phyloP scores from a whole-genome alignment of 2,797 vertebrate species.

The Lagorchestes hirsutus region DNA sequence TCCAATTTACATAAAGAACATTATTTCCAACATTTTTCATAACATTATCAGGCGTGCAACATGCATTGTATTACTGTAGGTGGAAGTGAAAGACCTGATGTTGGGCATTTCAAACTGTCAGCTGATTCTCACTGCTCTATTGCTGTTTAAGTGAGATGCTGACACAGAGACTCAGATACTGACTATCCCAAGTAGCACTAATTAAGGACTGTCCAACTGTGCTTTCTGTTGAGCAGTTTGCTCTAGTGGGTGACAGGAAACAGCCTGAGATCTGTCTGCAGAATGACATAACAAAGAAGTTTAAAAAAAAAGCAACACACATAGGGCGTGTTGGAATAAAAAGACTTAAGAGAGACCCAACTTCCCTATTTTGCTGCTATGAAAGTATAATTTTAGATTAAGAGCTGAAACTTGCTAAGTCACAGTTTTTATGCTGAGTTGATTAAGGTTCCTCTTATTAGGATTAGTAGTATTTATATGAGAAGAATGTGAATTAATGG shows the following conservation, averaged over 20 bases:
- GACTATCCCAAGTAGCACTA: slow-evolving; percentile 94
- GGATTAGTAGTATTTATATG: slow-evolving; percentile 88
- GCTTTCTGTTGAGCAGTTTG: slow-evolving; percentile 91
- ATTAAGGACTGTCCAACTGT: slow-evolving; percentile 98
- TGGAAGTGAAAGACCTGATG: slow-evolving; percentile 79
- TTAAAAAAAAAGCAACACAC: slow-evolving; percentile 82
- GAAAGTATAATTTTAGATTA: slow-evolving; percentile 91
- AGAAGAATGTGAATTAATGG: slow-evolving; percentile 89
- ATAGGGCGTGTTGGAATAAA: slow-evolving; percentile 86
- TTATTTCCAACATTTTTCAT: slow-evolving; percentile 74
- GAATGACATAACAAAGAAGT: slow-evolving; percentile 94
- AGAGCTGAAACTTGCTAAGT: slow-evolving; percentile 86
- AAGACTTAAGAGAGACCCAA: slow-evolving; percentile 88
- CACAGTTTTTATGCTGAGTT: slow-evolving; percentile 90
- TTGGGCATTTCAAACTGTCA: slow-evolving; percentile 86
- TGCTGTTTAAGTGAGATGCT: slow-evolving; percentile 85
- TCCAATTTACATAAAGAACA: slow-evolving; percentile 74
- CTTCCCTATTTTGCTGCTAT: slow-evolving; percentile 89
- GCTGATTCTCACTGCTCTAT: slow-evolving; percentile 73
- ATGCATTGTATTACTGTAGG: slow-evolving; percentile 81
- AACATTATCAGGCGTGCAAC: slow-evolving; percentile 71
- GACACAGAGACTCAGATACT: slow-evolving; percentile 91
- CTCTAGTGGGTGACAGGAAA: slow-evolving; percentile 94
- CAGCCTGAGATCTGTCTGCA: slow-evolving; percentile 96
- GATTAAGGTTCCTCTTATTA: slow-evolving; percentile 86